These are phyloP conservation scores for Amia ocellicauda DNA, from an alignment of 2,113 vertebrate genomes.

Conservation along the genomic window DNA sequence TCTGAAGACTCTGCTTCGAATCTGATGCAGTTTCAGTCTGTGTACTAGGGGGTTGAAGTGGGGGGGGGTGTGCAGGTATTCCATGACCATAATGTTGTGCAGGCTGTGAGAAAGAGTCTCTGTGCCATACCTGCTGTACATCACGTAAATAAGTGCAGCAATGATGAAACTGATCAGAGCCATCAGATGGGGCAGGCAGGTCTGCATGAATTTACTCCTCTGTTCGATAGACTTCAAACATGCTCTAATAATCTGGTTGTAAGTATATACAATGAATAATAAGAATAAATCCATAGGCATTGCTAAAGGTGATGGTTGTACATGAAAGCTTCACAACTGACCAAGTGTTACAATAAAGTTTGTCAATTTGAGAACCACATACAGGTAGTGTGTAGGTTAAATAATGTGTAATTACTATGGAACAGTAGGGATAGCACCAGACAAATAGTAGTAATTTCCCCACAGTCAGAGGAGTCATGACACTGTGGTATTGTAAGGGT, in stretches of 20 bases:
- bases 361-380: background rate
- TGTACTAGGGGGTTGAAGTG: constrained; percentile 16
- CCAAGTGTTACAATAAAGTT: constrained; percentile 4
- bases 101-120: background rate
- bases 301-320: background rate
- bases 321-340: background rate
- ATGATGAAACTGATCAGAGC: background rate
- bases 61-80: background rate
- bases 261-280: constrained; percentile 9
- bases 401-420: too few relatives aligned
- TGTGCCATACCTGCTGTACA: background rate
- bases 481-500: background rate
- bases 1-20: constrained; percentile 4
- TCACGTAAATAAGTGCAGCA: background rate
- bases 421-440: too few relatives aligned
- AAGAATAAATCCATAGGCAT: background rate
- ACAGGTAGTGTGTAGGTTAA: background rate
- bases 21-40: constrained; percentile 4
- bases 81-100: background rate
- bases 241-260: constrained; percentile 6
- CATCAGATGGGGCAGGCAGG: constrained; percentile 16
- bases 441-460: background rate
- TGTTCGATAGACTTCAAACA: constrained; percentile 7
- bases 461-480: background rate
- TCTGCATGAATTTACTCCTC: constrained; percentile 19